A percentile compares a stretch with the other conserved stretches of the same genome.
Conservation (phyloP, 2,888 invertebrate species). For the Chouioia cunea region DNA sequence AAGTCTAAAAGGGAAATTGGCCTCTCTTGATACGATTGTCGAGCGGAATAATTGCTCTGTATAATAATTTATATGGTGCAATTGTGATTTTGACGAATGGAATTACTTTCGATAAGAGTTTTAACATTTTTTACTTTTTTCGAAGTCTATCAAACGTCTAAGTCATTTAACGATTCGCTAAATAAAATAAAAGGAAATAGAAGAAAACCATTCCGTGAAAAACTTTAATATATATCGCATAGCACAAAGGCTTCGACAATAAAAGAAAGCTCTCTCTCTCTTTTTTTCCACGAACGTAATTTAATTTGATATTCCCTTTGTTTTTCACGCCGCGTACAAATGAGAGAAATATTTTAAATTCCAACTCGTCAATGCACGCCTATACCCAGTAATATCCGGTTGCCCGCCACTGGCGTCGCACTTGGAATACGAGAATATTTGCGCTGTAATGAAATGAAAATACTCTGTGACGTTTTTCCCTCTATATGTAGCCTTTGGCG, state of each 20-base stretch:
- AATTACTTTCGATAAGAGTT: background rate
- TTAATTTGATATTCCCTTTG: constrained; percentile 63
- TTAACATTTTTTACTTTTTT: no score
- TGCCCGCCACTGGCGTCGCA: background rate
- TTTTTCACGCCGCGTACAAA: constrained; percentile 42
- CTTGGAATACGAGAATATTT: constrained; percentile 23
- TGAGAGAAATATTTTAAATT: constrained; percentile 61
- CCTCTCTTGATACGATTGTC: constrained; percentile 21
- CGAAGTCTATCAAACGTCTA: no score
- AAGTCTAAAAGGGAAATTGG: background rate
- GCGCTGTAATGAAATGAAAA: constrained; percentile 31
- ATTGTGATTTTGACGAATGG: background rate
- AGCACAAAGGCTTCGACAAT: no score
- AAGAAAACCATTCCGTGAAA: background rate
- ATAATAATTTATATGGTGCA: no score
- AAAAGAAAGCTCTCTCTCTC: no score
- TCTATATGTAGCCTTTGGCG: background rate
- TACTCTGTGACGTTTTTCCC: background rate
- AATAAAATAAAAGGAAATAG: background rate
- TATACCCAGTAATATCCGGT: constrained; percentile 43
- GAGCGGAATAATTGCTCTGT: no score
- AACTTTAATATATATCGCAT: no score
- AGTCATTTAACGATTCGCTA: no score
- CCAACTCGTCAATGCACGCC: constrained; percentile 47
- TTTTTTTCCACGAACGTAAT: constrained; percentile 55